Evolutionary conservation across 2,113 vertebrate genomes (phyloP).

Genomic region (Columba livia): DNA sequence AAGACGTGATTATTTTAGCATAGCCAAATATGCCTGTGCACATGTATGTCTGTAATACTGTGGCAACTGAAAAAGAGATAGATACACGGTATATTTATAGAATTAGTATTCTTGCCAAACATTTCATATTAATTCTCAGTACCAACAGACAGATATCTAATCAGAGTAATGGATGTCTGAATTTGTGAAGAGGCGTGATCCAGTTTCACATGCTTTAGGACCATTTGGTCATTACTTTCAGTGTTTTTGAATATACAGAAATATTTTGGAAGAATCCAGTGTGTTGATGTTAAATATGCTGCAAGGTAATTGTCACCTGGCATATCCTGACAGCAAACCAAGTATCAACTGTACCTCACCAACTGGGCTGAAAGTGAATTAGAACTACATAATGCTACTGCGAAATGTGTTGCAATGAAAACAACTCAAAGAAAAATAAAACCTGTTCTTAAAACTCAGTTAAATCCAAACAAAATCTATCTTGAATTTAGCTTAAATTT

Average conservation of each 20-base stretch:
- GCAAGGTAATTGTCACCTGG: neutral
- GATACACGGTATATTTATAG: neutral
- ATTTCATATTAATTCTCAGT: neutral
- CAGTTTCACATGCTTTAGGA: neutral
- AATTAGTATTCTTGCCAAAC: neutral
- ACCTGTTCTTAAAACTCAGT: neutral
- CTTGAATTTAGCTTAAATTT: neutral
- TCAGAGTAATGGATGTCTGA: neutral
- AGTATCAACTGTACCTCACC: neutral
- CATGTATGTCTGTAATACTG: neutral
- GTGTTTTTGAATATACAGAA: neutral
- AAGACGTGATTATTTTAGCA: neutral
- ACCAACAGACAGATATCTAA: neutral
- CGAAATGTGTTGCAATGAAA: neutral
- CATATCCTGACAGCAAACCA: neutral
- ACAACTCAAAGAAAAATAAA: neutral
- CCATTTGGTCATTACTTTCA: neutral
- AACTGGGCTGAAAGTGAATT: neutral
- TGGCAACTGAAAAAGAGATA: neutral
- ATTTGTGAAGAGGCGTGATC: neutral
- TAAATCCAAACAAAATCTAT: neutral
- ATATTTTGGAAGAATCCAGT: neutral
- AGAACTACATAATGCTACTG: neutral
- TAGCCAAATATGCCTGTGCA: neutral
- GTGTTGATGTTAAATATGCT: neutral